Evolutionary conservation across 2,797 vertebrate genomes (phyloP).

Genomic region (Rousettus madagascariensis): DNA sequence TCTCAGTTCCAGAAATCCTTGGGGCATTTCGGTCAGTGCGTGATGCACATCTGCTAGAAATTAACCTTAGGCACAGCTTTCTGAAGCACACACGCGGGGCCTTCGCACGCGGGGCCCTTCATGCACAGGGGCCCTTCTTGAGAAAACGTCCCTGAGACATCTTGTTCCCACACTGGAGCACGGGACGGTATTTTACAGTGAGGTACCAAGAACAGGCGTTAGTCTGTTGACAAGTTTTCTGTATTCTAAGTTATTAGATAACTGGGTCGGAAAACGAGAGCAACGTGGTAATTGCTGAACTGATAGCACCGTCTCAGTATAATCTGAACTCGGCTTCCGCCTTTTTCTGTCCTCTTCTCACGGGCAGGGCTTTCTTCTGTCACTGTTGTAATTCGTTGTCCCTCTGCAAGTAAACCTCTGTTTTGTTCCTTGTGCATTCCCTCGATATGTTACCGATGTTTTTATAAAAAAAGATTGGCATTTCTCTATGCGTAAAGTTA

Average conservation of each 20-base stretch:
- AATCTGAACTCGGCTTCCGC: too few relatives aligned
- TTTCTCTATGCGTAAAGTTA: conserved; percentile 63
- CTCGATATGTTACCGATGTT: neutral
- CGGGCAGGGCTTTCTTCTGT: neutral
- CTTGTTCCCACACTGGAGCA: too few relatives aligned
- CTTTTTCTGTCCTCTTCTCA: neutral
- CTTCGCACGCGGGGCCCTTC: neutral
- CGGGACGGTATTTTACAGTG: neutral
- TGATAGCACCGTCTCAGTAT: too few relatives aligned
- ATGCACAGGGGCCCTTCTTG: neutral
- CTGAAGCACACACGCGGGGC: neutral
- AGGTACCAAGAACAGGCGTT: neutral
- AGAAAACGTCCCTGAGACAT: rapidly evolving
- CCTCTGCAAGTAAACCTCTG: neutral
- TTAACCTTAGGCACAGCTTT: neutral
- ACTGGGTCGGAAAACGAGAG: neutral
- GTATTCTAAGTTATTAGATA: rapidly evolving
- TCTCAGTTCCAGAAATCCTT: neutral
- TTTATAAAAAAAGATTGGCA: conserved; percentile 12
- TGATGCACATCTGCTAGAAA: neutral
- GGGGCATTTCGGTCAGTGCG: neutral
- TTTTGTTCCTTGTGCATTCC: neutral
- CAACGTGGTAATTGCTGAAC: neutral
- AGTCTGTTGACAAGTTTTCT: neutral
- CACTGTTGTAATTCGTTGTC: neutral